Percentiles rank a stretch among this genome's conserved stretches.
phyloP scores from a whole-genome alignment of 2,113 vertebrate genomes.

The Entomyzon cyanotis region DNA sequence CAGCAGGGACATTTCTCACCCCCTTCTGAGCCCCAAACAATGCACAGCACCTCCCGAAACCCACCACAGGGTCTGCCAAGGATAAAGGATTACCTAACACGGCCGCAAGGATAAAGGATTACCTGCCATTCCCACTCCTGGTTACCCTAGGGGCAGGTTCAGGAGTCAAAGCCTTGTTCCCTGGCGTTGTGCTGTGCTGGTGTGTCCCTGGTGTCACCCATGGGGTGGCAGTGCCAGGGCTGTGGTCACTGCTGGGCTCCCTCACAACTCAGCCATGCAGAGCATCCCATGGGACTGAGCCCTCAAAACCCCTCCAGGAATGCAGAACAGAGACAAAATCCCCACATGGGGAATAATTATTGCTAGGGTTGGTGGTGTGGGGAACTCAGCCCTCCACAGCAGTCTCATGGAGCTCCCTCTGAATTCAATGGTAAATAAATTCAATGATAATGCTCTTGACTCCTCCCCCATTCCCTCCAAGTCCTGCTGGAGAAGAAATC shows the following conservation, averaged over 20 bases:
- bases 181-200: background rate
- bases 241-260: background rate
- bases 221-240: background rate
- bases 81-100: background rate
- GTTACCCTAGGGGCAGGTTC: background rate
- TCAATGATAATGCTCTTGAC: background rate
- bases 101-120: background rate
- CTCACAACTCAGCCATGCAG: fast-evolving
- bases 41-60: background rate
- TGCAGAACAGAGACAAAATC: background rate
- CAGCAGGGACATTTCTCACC: background rate
- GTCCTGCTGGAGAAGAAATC: background rate
- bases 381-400: background rate
- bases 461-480: background rate
- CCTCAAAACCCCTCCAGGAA: background rate
- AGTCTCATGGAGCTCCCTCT: background rate
- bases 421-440: background rate
- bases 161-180: background rate
- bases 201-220: background rate
- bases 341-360: background rate
- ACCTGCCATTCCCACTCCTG: background rate
- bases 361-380: background rate
- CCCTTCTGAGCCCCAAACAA: background rate
- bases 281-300: background rate
- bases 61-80: background rate